Base-by-base conservation (phyloP, 2,113 vertebrate genomes). In the Chunga burmeisteri region DNA sequence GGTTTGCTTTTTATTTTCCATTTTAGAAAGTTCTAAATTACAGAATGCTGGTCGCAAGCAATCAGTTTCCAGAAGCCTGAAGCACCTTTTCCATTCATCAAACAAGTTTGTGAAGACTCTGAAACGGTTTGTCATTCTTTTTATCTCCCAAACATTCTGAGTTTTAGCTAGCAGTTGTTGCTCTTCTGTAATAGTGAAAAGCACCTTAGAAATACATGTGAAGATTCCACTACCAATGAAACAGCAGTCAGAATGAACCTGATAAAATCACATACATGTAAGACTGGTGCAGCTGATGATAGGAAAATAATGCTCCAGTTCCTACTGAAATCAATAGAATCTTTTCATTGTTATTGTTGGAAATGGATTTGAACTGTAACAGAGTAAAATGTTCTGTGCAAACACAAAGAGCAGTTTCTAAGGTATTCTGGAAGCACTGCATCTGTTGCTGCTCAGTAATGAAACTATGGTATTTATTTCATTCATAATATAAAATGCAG, bases 61-160 rank as follows among this genome's bases (percentile, higher is more conserved):
- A 96, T 99, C 99, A 0, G 99, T 99, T 55, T 99, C 99, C 86
- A 98, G 99, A 67, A 99, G 99, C 90, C 98, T 99, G 94, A 99
- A 99, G 96, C 99, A 99, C 86, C 99, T 99, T 79, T 99, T 99
- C 96, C 99, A 99, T 96, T 99, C 99, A 89, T 99, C 99, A 70
- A 99, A 98, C 98, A 99, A 99, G 97, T 99, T 99, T 97, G 99
- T 99, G 95, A 99, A 99, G 97, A 99, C 98, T 30, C 98, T 99
- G 83, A 99, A 99, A 98, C 98, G 99, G 99, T 99, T 92, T 87
- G 98, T 97, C 84, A 20, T 40, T 47, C 34, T 23, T 81, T 66
- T 78, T 86, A 5, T 80, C 50, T 85, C 62, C 6, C 4, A 75
- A 68, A 53, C 29, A 7, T 42, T 46, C 34, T 10, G 36, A 71